phyloP scores from a whole-genome alignment of 2,113 vertebrate genomes.

The Chaenocephalus aceratus region DNA sequence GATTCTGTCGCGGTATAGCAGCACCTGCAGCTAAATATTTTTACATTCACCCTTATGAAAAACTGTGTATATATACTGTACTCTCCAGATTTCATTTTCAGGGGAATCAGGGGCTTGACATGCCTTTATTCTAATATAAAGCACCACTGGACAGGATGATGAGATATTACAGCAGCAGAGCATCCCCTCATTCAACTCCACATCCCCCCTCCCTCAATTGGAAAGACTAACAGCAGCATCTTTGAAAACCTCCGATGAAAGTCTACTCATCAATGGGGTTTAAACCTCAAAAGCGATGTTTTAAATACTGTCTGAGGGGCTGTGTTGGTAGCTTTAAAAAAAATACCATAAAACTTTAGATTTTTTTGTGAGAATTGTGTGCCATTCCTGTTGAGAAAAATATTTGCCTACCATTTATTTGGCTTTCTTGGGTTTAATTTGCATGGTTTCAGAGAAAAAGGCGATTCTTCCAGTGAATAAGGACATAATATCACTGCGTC shows the following conservation, averaged over 20 bases:
- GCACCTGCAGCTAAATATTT: background rate
- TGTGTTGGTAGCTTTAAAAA: background rate
- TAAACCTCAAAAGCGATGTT: background rate
- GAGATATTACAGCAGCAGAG: constrained; percentile 54
- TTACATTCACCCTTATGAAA: background rate
- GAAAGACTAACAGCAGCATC: constrained; percentile 4
- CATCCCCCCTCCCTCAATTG: background rate
- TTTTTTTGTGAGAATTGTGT: background rate
- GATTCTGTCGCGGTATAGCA: background rate
- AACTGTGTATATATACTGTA: background rate
- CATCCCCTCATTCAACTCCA: background rate
- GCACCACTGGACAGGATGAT: constrained; percentile 52
- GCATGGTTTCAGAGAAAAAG: background rate
- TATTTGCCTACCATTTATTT: background rate
- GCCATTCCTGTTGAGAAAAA: background rate
- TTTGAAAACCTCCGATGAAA: constrained; percentile 2
- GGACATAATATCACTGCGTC: constrained; percentile 27
- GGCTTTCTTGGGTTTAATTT: background rate
- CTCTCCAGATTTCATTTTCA: no score
- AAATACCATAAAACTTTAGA: background rate
- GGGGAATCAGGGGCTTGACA: no score
- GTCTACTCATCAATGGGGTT: background rate
- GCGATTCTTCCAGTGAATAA: background rate
- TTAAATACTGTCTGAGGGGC: background rate
- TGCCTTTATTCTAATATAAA: constrained; percentile 56